phyloP scores from a whole-genome alignment of 2,797 vertebrate genomes.

The Columba guinea region DNA sequence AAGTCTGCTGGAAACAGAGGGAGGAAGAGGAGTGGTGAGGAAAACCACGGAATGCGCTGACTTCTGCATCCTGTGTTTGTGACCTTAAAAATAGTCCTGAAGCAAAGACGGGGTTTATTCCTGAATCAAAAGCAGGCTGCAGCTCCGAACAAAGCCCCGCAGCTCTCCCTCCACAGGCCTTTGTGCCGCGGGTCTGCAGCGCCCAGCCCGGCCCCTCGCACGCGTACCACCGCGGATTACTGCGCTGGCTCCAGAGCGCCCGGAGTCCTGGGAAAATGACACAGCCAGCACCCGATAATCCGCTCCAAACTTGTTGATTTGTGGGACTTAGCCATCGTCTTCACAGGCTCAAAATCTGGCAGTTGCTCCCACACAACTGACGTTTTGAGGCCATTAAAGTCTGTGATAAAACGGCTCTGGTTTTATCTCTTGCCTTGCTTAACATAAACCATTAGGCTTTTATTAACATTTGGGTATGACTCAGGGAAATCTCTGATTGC shows the following conservation, averaged over 20 bases:
- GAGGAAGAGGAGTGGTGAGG: conserved; percentile 71
- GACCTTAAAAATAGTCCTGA: conserved; percentile 62
- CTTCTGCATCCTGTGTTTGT: conserved; percentile 69
- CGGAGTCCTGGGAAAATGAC: conserved; percentile 72
- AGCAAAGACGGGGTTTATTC: conserved; percentile 17
- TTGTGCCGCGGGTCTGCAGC: background rate
- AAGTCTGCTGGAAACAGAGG: conserved; percentile 69
- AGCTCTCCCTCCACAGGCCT: background rate
- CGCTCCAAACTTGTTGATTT: conserved; percentile 67
- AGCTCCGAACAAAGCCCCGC: background rate
- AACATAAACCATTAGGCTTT: conserved; percentile 67
- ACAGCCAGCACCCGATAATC: conserved; percentile 56
- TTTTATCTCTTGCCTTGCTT: conserved; percentile 54
- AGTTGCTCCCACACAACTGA: conserved; percentile 57
- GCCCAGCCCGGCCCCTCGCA: background rate
- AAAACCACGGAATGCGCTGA: conserved; percentile 47
- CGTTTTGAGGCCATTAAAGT: conserved; percentile 68
- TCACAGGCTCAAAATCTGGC: conserved; percentile 61
- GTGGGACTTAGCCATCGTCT: conserved; percentile 48
- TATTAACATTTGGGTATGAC: conserved; percentile 60
- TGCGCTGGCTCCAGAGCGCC: conserved; percentile 37
- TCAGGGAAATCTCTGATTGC: conserved; percentile 20
- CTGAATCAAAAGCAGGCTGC: conserved; percentile 3
- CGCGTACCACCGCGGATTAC: conserved; percentile 46
- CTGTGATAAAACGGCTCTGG: conserved; percentile 51